A percentile compares a stretch with the other conserved stretches of the same genome.
Conservation (phyloP, 2,113 vertebrate genomes). For the Daphoenositta chrysoptera region DNA sequence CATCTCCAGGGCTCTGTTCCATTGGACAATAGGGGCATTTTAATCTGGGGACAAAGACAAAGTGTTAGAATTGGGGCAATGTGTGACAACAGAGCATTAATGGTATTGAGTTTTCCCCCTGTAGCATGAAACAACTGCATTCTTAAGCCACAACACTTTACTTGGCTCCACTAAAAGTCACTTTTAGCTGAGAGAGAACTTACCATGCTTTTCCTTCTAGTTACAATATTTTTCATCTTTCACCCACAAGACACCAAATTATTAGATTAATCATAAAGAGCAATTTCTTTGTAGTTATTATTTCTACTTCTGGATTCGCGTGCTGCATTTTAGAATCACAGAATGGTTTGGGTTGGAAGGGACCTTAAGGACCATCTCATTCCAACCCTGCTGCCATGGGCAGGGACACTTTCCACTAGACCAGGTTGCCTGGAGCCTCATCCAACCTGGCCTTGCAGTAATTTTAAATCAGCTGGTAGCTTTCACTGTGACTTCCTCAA, state of each 20-base stretch:
- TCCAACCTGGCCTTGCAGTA: not conserved
- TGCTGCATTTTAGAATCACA: not conserved
- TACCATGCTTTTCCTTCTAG: not conserved
- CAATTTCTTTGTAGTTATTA: not conserved
- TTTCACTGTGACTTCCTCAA: not conserved
- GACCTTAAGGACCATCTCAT: not conserved
- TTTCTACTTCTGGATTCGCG: not conserved
- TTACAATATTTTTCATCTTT: not conserved
- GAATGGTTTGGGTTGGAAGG: not conserved
- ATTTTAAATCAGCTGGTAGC: not conserved
- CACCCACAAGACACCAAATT: not conserved
- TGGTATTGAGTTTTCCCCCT: not conserved
- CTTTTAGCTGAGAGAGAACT: not conserved
- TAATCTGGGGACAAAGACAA: constrained; percentile 75
- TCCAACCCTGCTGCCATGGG: not conserved
- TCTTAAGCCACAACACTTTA: not conserved
- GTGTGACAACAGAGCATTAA: not conserved
- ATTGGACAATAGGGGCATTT: constrained; percentile 88
- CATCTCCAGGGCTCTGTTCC: constrained; percentile 86
- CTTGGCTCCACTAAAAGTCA: not conserved
- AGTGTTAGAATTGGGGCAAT: not conserved
- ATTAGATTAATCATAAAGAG: not conserved
- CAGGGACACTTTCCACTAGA: not conserved
- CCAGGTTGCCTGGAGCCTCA: not conserved
- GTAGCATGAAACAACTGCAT: not conserved